Percentiles rank a stretch among this genome's conserved stretches.
These are phyloP conservation scores for Nematolebias whitei DNA, from an alignment of 2,113 vertebrate species.

Conservation along the genomic window DNA sequence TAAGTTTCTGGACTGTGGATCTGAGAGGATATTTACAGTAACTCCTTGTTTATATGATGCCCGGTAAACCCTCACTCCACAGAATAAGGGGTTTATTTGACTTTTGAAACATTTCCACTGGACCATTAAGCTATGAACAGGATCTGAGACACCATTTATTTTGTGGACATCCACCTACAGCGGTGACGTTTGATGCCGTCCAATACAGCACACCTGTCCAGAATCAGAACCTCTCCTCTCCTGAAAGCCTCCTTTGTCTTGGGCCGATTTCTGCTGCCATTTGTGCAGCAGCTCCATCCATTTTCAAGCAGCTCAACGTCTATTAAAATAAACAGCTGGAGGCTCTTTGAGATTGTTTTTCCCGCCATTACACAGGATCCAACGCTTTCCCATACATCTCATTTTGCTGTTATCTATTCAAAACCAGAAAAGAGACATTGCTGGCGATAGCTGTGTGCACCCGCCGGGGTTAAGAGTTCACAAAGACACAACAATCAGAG, in stretches of 20 bases:
- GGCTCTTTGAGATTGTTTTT: slow-evolving; percentile 48
- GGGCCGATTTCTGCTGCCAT: background rate
- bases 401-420: slow-evolving; percentile 27
- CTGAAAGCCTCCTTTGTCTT: background rate
- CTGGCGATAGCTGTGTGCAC: background rate
- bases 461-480: slow-evolving; percentile 28
- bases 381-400: slow-evolving; percentile 23
- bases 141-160: too few species aligned
- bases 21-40: too few species aligned
- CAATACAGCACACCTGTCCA: too few species aligned
- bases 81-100: too few species aligned
- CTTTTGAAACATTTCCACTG: too few species aligned
- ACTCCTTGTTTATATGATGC: too few species aligned
- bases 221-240: background rate
- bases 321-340: slow-evolving; percentile 34
- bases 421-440: slow-evolving; percentile 12
- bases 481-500: slow-evolving; percentile 6
- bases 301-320: slow-evolving; percentile 31
- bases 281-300: background rate
- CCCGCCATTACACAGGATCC: slow-evolving; percentile 9
- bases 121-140: too few species aligned
- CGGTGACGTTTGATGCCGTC: too few species aligned
- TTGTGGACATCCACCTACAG: too few species aligned
- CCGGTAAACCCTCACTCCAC: too few species aligned
- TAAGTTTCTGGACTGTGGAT: too few species aligned